These are phyloP conservation scores for Orestias chungarensis DNA, from an alignment of 2,797 vertebrate species.

Conservation along the genomic window DNA sequence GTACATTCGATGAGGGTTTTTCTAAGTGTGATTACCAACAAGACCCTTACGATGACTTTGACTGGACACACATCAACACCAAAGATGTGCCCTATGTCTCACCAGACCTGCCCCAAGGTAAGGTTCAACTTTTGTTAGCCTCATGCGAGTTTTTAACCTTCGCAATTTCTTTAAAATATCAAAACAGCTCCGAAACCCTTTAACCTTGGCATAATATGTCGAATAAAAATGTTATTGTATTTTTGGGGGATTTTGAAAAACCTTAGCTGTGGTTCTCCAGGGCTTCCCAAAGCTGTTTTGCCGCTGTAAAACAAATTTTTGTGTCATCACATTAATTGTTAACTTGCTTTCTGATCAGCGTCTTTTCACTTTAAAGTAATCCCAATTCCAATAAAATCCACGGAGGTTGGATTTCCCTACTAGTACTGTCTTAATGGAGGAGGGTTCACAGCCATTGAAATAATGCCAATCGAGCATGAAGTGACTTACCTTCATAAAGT, in stretches of 20 bases:
- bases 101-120: slow-evolving; percentile 93
- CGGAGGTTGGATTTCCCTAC: no score
- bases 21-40: slow-evolving; percentile 96
- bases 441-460: no score
- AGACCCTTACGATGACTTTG: slow-evolving; percentile 95
- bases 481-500: neutral
- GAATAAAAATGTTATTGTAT: no score
- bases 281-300: neutral
- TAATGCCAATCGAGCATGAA: no score
- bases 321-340: neutral
- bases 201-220: neutral
- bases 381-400: no score
- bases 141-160: no score
- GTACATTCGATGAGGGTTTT: slow-evolving; percentile 92
- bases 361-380: no score
- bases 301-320: neutral
- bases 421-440: no score
- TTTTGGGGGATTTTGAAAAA: neutral
- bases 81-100: slow-evolving; percentile 93
- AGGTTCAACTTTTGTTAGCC: slow-evolving; percentile 57
- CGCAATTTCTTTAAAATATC: no score
- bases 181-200: no score
- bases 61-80: slow-evolving; percentile 95
- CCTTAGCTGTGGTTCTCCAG: neutral
- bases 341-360: no score